Evolutionary conservation across 2,888 invertebrate genomes (phyloP), one percentile per base, ranked within the genome.

Genomic region (Leptinotarsa juncta): DNA sequence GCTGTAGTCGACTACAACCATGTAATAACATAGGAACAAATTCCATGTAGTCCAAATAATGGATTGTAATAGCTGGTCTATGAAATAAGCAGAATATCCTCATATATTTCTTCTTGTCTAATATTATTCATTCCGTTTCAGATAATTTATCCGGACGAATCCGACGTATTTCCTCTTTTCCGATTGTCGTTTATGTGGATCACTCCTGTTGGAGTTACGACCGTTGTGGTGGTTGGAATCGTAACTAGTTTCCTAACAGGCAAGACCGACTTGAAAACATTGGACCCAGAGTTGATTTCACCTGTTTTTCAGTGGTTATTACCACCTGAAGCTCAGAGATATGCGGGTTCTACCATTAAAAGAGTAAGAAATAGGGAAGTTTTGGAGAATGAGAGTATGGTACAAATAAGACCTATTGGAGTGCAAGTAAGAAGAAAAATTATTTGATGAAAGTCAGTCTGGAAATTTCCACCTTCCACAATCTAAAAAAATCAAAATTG

Each of bases 171-270:
- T 85, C 93, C 94, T 0, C 85, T 95, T 16, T 95, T 95, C 88
- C 92, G 94, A 14, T 83, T 96, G 65, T 95, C 95, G 0, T 96
- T 94, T 86, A 92, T 95, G 85, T 95, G 95, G 95, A 93, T 95
- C 74, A 93, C 94, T 55, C 93, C 94, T 0, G 89, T 94, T 69
- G 95, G 95, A 0, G 90, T 94, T 0, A 68, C 90, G 0, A 90
- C 92, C 0, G 94, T 94, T 0, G 83, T 95, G 23, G 72, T 91
- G 0, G 92, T 95, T 0, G 96, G 95, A 0, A 88, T 91, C 3
- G 81, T 93, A 18, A 92, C 93, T 49, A 92, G 92, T 75, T 90
- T 91, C 80, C 77, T 91, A 18, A 90, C 91, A 0, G 91, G 91
- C 50, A 88, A 90, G 55, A 88, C 87, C 4, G 88, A 91, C 81